These are phyloP conservation scores for Lepus americanus DNA, from an alignment of 2,113 vertebrate genomes.

Conservation along the genomic window DNA sequence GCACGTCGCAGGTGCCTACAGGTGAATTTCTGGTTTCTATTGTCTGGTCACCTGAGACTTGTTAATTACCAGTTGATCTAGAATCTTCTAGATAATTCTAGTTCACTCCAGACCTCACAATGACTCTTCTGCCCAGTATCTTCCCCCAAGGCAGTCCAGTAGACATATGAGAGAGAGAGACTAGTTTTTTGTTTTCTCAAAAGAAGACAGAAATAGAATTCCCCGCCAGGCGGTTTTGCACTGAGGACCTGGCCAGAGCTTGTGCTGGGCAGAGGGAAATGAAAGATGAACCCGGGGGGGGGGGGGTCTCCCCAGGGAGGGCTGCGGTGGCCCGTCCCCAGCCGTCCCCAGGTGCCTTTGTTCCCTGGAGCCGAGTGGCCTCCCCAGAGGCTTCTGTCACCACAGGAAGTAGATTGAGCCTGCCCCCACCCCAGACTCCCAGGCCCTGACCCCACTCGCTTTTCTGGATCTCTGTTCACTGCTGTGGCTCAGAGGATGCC, in stretches of 20 bases:
- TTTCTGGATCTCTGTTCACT: not conserved
- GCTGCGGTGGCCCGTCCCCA: not conserved
- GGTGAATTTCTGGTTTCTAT: not conserved
- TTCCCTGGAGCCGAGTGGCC: not conserved
- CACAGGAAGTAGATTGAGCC: not conserved
- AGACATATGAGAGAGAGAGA: not conserved
- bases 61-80: not conserved
- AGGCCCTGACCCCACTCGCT: not conserved
- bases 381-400: not conserved
- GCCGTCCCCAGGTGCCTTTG: not conserved
- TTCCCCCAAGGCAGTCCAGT: not conserved
- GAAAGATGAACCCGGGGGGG: not conserved
- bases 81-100: not conserved
- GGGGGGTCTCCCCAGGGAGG: not conserved
- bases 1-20: not conserved
- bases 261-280: not conserved
- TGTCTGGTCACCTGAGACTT: not conserved
- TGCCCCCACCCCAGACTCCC: not conserved
- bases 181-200: not conserved
- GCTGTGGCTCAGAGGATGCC: conserved; percentile 7
- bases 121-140: not conserved
- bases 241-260: not conserved
- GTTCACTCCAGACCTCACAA: not conserved
- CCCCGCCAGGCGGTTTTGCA: not conserved
- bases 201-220: not conserved